Base-by-base conservation (phyloP, 1,140 invertebrate species). In the Atta texana region DNA sequence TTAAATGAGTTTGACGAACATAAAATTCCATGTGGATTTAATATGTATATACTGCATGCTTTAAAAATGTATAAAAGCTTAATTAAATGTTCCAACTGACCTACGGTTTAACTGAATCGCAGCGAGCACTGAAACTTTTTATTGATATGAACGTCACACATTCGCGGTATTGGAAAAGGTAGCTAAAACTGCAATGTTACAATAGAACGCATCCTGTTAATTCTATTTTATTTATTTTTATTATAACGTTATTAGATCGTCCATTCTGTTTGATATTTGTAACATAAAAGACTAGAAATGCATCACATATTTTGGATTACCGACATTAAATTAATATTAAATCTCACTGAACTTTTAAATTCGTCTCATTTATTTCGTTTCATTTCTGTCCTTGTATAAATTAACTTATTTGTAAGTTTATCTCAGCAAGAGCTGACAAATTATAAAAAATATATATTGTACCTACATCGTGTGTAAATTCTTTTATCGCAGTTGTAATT, bases 1-100 rank as follows among this genome's bases (percentile, higher is more conserved):
- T 55, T 74, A 84, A 82, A 87, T 74, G 68, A 84, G 69, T 82
- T 81, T 66, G 85, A 74, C 78, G 68, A 68, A 82, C 78, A 84
- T 66, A 74, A 87, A 87, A 84, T 82, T 72, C 85, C 78, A 82
- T 55, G 39, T 81, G 69, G 69, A 82, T 82, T 87, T 87, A 87
- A 87, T 87, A 87, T 87, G 59, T 72, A 76, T 84, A 84, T 84
- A 44, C 64, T 82, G 69, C 66, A 59, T 53, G 80, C 78, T 87
- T 87, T 84, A 87, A 84, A 87, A 87, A 87, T 81, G 78, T 74
- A 87, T 87, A 82, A 87, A 72, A 84, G 78, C 78, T 82, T 74
- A 81, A 87, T 87, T 87, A 84, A 84, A 87, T 87, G 80, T 82
- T 87, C 59, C 80, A 31, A 74, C 68, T 72, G 68, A 74, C 66